Base-by-base conservation (phyloP, 2,888 invertebrate genomes). In the Caenorhabditis imperialis region DNA sequence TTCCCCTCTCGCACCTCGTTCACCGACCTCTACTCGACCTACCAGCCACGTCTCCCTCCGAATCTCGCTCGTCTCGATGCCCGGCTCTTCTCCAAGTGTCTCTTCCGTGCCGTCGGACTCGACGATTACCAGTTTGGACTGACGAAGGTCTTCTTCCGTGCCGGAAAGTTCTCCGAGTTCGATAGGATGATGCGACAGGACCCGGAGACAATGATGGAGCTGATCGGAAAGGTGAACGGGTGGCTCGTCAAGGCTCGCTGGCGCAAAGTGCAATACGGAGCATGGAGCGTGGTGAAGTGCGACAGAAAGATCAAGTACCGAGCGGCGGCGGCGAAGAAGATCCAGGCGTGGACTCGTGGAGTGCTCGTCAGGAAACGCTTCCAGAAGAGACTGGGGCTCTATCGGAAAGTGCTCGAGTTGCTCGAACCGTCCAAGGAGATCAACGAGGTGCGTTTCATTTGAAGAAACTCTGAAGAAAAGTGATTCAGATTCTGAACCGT, bases 121-220 rank as follows among this genome's bases (percentile, higher is more conserved):
- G 93, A 94, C 79, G 98, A 99, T 90, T 98, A 94, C 90, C 95
- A 94, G 89, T 98, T 99, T 90, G 98, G 98, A 18, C 91, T 96
- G 84, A 96, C 97, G 0, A 93, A 95, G 88, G 96, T 99, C 16
- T 99, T 99, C 91, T 99, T 99, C 91, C 92, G 96, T 0, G 96
- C 98, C 0, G 98, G 98, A 60, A 99, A 98, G 90, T 98, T 97
- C 90, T 93, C 96, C 0, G 97, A 99, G 90, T 91, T 88, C 53
- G 88, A 88, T 63, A 79, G 73, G 81, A 75, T 87, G 58, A 94
- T 99, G 95, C 93, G 93, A 88, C 95, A 95, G 0, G 98, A 98
- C 90, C 95, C 96, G 0, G 96, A 95, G 82, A 94, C 93, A 90
- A 90, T 99, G 82, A 92, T 92, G 79, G 91, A 92, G 27, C 92